These are phyloP conservation scores for Drosophila grimshawi DNA, from an alignment of 1,140 invertebrate genomes.

Conservation along the genomic window DNA sequence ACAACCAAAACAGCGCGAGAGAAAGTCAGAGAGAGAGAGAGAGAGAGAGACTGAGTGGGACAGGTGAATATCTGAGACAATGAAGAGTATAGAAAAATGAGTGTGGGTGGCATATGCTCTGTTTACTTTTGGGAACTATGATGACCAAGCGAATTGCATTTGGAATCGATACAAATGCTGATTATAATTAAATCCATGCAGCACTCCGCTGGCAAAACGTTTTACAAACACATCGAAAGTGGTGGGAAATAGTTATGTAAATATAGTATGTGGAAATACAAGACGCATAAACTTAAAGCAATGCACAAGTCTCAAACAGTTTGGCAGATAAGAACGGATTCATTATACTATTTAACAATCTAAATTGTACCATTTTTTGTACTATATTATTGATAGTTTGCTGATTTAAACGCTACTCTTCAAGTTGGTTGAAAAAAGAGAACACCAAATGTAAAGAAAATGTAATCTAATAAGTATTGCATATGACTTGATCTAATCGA, in stretches of 20 bases:
- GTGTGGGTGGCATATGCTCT: conserved; percentile 14
- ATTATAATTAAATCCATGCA: conserved; percentile 72
- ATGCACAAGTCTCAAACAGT: conserved; percentile 48
- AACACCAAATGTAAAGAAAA: too few relatives aligned
- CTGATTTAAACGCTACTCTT: too few relatives aligned
- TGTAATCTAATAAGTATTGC: too few relatives aligned
- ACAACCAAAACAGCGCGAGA: neutral
- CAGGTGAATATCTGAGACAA: conserved; percentile 11
- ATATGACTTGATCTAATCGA: too few relatives aligned
- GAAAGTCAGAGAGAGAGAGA: conserved; percentile 6
- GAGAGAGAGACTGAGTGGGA: neutral
- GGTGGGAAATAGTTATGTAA: conserved; percentile 41
- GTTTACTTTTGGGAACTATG: conserved; percentile 29
- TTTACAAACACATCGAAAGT: conserved; percentile 74
- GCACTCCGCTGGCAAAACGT: conserved; percentile 70
- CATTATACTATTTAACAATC: too few relatives aligned
- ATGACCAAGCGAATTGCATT: conserved; percentile 36
- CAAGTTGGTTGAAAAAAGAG: too few relatives aligned
- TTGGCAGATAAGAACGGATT: conserved; percentile 10
- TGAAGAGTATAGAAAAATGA: conserved; percentile 9
- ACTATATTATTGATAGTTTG: too few relatives aligned
- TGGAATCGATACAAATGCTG: conserved; percentile 38
- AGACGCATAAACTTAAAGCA: conserved; percentile 48
- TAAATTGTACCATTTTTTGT: neutral
- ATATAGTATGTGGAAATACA: conserved; percentile 33